These are phyloP conservation scores for Podocnemis expansa DNA, from an alignment of 2,113 vertebrate genomes.

Conservation along the genomic window DNA sequence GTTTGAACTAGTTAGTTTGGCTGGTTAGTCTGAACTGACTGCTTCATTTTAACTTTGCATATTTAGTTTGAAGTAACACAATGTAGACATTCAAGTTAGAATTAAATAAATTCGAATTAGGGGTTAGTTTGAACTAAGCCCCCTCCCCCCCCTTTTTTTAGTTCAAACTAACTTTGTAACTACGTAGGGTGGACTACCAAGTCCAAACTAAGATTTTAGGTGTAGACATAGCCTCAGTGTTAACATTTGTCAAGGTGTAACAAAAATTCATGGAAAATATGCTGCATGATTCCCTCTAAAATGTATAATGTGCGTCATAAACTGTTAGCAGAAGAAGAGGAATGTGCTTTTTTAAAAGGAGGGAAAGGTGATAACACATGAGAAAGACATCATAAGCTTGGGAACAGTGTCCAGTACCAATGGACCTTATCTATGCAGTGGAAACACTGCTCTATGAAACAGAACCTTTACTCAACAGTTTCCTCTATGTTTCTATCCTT, in stretches of 20 bases:
- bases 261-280: background rate
- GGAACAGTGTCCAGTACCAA: background rate
- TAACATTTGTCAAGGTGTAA: background rate
- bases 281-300: background rate
- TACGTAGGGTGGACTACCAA: too few relatives aligned
- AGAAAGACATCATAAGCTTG: background rate
- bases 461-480: background rate
- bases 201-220: too few relatives aligned
- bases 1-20: too few relatives aligned
- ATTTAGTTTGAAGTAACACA: too few relatives aligned
- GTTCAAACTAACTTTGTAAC: too few relatives aligned
- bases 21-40: too few relatives aligned
- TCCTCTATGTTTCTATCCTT: background rate
- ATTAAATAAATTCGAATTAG: too few relatives aligned
- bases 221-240: too few relatives aligned
- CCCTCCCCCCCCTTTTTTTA: too few relatives aligned
- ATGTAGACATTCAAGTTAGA: too few relatives aligned
- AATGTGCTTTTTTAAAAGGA: background rate
- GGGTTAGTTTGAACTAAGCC: too few relatives aligned
- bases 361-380: background rate
- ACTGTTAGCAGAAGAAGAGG: fast-evolving
- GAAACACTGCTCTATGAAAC: background rate
- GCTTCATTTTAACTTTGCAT: too few relatives aligned
- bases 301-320: background rate
- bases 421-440: background rate